Percentiles rank a stretch among this genome's conserved stretches.
These are phyloP conservation scores for Drosophila pruinosa DNA, from an alignment of 1,140 invertebrate species.

Conservation along the genomic window DNA sequence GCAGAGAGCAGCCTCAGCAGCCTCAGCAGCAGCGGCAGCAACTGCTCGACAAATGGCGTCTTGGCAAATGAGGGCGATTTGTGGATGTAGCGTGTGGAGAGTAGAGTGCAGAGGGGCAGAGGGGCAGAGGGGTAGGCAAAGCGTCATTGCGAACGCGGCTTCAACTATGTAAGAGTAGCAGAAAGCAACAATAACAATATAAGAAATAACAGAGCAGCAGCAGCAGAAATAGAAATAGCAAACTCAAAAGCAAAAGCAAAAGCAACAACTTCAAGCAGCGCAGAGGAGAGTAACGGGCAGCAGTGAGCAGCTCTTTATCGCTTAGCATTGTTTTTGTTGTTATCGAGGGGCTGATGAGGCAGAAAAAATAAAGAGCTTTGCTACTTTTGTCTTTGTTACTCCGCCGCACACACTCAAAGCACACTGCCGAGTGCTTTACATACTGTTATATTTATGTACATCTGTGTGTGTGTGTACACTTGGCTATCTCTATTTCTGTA, in stretches of 20 bases:
- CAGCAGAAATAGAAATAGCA: slow-evolving; percentile 6
- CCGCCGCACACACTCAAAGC: slow-evolving; percentile 10
- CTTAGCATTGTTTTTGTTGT: slow-evolving; percentile 33
- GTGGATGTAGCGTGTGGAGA: background rate
- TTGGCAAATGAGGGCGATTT: slow-evolving; percentile 54
- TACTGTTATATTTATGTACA: background rate
- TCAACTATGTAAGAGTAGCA: slow-evolving; percentile 35
- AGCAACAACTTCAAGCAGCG: background rate
- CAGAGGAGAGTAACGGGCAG: slow-evolving; percentile 18
- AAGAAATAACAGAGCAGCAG: background rate
- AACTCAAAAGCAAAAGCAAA: background rate
- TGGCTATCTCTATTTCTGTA: no score
- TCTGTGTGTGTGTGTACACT: slow-evolving; percentile 11
- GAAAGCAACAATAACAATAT: slow-evolving; percentile 9
- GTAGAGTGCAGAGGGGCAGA: background rate
- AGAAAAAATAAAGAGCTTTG: slow-evolving; percentile 41
- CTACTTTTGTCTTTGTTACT: slow-evolving; percentile 54
- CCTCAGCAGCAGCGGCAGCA: slow-evolving; percentile 22
- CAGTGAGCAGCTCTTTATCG: slow-evolving; percentile 29
- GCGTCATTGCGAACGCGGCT: no score
- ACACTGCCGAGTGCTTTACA: slow-evolving; percentile 5
- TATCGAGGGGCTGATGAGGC: slow-evolving; percentile 43
- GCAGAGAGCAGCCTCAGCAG: slow-evolving; percentile 11
- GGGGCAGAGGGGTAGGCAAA: background rate
- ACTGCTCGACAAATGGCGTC: slow-evolving; percentile 71